These are phyloP conservation scores for Coelinius sp. DNA, from an alignment of 2,888 invertebrate genomes.

Conservation along the genomic window DNA sequence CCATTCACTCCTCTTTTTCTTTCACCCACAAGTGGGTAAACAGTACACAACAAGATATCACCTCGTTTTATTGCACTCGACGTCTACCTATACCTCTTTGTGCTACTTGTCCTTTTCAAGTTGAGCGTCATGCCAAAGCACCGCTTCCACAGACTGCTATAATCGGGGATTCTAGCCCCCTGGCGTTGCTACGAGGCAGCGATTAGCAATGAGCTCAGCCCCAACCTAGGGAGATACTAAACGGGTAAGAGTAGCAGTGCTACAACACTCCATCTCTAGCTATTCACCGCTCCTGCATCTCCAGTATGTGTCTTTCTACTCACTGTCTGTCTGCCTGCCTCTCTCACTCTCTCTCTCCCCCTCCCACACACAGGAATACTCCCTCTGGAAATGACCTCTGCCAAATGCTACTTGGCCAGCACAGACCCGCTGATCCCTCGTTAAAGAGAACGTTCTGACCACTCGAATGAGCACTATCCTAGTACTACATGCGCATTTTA, in stretches of 20 bases:
- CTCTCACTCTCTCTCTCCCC: not conserved
- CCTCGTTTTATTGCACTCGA: constrained; percentile 4
- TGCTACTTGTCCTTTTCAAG: constrained; percentile 24
- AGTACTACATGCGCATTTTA: not conserved
- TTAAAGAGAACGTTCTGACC: constrained; percentile 25
- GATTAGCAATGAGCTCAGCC: constrained; percentile 35
- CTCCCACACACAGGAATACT: constrained; percentile 41
- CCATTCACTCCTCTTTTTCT: not conserved
- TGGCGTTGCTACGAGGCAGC: constrained; percentile 32
- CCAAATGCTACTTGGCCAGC: constrained; percentile 43
- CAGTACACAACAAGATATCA: constrained; percentile 1
- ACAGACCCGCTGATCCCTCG: constrained; percentile 24
- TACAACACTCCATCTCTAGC: constrained; percentile 8
- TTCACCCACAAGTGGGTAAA: not conserved
- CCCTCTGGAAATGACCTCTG: constrained; percentile 47
- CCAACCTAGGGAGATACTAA: constrained; percentile 14
- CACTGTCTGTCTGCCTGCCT: not conserved
- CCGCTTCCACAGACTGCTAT: constrained; percentile 13
- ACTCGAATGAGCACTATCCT: constrained; percentile 22
- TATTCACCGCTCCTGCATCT: not conserved
- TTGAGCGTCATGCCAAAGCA: constrained; percentile 6
- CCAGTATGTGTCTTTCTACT: not conserved
- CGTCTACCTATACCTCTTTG: constrained; percentile 7
- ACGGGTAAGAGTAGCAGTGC: not conserved
- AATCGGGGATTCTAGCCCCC: constrained; percentile 37